These are phyloP conservation scores for Phaetusa simplex DNA, from an alignment of 2,113 vertebrate genomes.

Conservation along the genomic window DNA sequence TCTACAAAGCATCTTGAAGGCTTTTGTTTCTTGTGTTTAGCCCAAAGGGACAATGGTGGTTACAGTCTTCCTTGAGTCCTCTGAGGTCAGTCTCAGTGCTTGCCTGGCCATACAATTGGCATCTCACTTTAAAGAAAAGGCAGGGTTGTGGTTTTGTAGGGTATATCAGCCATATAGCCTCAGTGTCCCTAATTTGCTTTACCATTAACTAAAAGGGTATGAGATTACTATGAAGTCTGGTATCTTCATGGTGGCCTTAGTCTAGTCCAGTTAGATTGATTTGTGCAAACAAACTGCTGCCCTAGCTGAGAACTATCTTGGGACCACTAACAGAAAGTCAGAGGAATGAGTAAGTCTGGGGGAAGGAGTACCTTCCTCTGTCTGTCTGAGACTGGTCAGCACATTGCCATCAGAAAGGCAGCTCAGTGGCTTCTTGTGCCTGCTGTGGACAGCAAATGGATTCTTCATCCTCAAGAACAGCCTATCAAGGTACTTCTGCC, in stretches of 20 bases:
- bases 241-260: background rate
- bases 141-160: background rate
- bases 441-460: background rate
- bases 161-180: background rate
- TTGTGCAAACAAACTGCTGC: background rate
- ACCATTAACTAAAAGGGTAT: background rate
- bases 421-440: background rate
- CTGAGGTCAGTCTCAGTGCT: background rate
- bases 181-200: background rate
- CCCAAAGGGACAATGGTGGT: background rate
- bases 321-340: background rate
- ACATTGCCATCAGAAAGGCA: background rate
- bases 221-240: background rate
- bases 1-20: background rate
- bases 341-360: background rate
- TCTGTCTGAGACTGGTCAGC: background rate
- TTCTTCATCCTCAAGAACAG: background rate
- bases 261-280: background rate
- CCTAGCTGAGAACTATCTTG: background rate
- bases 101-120: rapidly evolving
- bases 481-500: background rate
- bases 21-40: background rate
- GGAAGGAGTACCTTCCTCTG: background rate
- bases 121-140: background rate
- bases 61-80: background rate